Conservation (phyloP, 1,140 invertebrate genomes). For the Holotrichia oblita region DNA sequence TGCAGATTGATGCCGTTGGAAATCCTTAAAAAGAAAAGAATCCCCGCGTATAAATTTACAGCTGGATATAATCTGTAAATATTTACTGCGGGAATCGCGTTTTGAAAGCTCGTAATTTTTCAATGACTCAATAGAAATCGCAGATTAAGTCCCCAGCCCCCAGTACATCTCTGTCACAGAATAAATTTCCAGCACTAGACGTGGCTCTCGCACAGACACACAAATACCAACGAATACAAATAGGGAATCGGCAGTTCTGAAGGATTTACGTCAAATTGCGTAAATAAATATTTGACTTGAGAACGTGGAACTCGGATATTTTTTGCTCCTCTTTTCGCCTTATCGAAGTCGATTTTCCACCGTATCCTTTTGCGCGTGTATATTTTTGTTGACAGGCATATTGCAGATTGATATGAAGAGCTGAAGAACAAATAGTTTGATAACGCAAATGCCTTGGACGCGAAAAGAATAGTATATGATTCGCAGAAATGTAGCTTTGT, state of each 20-base stretch:
- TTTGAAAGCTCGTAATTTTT: constrained; percentile 8
- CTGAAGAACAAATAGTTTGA: not conserved
- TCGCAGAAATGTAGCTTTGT: not conserved
- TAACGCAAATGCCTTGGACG: not conserved
- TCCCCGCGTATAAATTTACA: not conserved
- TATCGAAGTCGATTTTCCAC: constrained; percentile 9
- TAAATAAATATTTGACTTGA: constrained; percentile 35
- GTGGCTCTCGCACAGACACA: not conserved
- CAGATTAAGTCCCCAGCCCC: constrained; percentile 5
- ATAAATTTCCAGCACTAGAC: constrained; percentile 7
- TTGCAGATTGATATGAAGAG: constrained; percentile 24
- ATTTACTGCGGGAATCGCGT: not conserved
- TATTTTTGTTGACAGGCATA: constrained; percentile 31
- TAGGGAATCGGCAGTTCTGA: not conserved
- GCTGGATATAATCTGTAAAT: constrained; percentile 3
- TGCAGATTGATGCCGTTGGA: constrained; percentile 6
- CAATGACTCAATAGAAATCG: constrained; percentile 12
- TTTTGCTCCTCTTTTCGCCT: not conserved
- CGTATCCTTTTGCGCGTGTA: constrained; percentile 7
- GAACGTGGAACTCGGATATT: not conserved
- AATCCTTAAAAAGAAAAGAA: not conserved
- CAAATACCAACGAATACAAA: constrained; percentile 5
- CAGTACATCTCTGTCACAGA: not conserved
- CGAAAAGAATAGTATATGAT: not conserved
- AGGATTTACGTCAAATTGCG: constrained; percentile 23